Conservation (phyloP, 1,140 invertebrate genomes). For the Ceratina australensis region DNA sequence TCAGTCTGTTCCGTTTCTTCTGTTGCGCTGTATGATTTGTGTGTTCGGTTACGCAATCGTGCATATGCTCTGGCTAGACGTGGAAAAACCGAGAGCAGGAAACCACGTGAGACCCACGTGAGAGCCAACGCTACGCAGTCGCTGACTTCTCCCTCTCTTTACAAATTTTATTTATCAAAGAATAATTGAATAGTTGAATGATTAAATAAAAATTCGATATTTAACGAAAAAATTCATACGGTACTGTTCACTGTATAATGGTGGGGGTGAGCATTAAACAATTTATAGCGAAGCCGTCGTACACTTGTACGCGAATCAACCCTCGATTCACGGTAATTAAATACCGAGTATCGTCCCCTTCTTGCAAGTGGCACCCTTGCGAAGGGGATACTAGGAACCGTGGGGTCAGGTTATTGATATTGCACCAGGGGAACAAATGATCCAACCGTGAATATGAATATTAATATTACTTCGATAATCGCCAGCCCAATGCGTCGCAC, state of each 20-base stretch:
- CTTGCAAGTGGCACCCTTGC: conserved; percentile 47
- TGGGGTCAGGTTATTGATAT: conserved; percentile 75
- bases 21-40: conserved; percentile 70
- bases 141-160: conserved; percentile 34
- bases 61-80: conserved; percentile 74
- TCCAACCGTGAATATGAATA: conserved; percentile 76
- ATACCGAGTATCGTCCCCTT: conserved; percentile 73
- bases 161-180: background rate
- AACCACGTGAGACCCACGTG: conserved; percentile 76
- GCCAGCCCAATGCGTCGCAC: background rate
- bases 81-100: conserved; percentile 75
- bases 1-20: conserved; percentile 76
- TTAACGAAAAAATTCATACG: background rate
- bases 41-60: conserved; percentile 74
- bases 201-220: background rate
- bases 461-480: conserved; percentile 68
- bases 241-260: too few species aligned
- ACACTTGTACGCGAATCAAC: conserved; percentile 68
- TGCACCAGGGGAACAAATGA: conserved; percentile 71
- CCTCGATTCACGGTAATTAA: conserved; percentile 75
- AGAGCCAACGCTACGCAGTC: conserved; percentile 39
- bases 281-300: conserved; percentile 47
- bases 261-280: conserved; percentile 29
- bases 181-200: too few species aligned
- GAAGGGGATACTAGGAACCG: conserved; percentile 40